phyloP scores from a whole-genome alignment of 1,140 invertebrate genomes.

The Bombus soroeensis region DNA sequence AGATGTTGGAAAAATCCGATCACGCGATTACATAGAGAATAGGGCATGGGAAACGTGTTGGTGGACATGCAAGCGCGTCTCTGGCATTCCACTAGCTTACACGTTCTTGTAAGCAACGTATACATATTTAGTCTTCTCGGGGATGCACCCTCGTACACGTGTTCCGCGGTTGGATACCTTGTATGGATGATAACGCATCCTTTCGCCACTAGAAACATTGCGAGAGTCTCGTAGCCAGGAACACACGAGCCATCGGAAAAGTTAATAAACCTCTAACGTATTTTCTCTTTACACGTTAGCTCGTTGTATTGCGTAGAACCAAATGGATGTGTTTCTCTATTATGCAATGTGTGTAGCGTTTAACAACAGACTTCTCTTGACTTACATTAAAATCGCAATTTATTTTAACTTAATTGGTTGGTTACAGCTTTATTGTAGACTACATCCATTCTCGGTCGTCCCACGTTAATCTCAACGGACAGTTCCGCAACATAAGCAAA shows the following conservation, averaged over 20 bases:
- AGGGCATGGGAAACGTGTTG: neutral
- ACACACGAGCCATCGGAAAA: neutral
- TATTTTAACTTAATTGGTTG: neutral
- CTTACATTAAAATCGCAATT: neutral
- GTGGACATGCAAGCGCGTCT: neutral
- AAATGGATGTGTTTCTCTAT: conserved; percentile 1
- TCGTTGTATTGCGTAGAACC: neutral
- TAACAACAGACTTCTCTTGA: neutral
- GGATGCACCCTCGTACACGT: conserved; percentile 40
- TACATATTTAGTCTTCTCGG: neutral
- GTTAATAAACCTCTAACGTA: neutral
- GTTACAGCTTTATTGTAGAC: neutral
- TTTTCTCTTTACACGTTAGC: conserved; percentile 24
- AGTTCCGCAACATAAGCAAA: neutral
- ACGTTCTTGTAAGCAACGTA: neutral
- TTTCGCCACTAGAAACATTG: conserved; percentile 9
- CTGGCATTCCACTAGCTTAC: conserved; percentile 8
- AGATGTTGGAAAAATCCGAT: neutral
- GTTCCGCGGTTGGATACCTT: conserved; percentile 22
- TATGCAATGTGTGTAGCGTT: neutral
- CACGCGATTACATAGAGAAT: neutral
- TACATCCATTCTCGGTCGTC: neutral
- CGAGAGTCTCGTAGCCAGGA: neutral
- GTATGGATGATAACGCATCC: conserved; percentile 29
- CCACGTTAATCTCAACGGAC: conserved; percentile 1